Evolutionary conservation across 2,888 invertebrate genomes (phyloP).

Genomic region (Cosmopolites sordidus): DNA sequence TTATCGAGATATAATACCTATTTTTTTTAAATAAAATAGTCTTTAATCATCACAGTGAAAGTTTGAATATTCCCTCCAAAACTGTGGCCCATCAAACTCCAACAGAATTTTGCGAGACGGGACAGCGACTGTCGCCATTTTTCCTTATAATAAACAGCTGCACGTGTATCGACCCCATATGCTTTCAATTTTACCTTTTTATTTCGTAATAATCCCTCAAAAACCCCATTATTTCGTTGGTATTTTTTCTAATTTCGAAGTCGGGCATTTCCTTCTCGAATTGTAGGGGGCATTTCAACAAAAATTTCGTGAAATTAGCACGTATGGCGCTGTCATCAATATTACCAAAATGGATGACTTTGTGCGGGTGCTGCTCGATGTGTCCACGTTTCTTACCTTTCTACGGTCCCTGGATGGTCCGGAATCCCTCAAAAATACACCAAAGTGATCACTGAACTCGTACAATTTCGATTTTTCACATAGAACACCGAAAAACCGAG

Average conservation of each 20-base stretch:
- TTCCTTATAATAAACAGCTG: slow-evolving; percentile 20
- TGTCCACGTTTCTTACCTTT: slow-evolving; percentile 25
- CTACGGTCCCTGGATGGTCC: background rate
- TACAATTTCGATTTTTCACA: background rate
- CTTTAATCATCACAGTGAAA: background rate
- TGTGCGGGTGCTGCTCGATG: slow-evolving; percentile 36
- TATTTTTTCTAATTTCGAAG: slow-evolving; percentile 11
- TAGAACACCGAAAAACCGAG: background rate
- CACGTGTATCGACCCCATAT: slow-evolving; percentile 19
- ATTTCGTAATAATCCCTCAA: background rate
- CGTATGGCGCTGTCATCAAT: slow-evolving; percentile 64
- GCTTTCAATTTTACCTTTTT: background rate
- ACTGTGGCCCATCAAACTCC: background rate
- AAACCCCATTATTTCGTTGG: background rate
- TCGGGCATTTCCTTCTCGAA: slow-evolving; percentile 31
- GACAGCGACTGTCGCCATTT: slow-evolving; percentile 20
- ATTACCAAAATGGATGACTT: slow-evolving; percentile 24
- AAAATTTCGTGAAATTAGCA: slow-evolving; percentile 65
- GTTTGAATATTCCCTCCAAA: slow-evolving; percentile 16
- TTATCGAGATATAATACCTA: too few relatives aligned
- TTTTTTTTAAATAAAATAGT: too few relatives aligned
- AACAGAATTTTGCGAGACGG: background rate
- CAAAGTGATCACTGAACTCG: background rate
- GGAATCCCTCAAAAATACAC: background rate
- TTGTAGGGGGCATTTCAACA: slow-evolving; percentile 62